A percentile compares a stretch with the other conserved stretches of the same genome.
Evolutionary conservation across 2,888 invertebrate genomes (phyloP).

Genomic region (Taphrorychus bicolor): DNA sequence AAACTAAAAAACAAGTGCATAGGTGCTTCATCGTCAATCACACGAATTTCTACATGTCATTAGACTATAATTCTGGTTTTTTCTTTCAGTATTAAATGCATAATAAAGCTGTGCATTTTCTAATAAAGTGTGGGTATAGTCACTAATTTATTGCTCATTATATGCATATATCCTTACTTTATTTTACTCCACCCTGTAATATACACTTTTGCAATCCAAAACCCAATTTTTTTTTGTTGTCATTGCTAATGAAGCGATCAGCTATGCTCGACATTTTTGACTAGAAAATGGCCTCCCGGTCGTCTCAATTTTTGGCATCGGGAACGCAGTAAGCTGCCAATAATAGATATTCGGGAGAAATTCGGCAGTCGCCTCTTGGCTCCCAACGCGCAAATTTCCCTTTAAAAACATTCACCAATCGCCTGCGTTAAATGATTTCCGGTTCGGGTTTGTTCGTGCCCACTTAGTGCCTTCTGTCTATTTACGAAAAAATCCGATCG

Average conservation of each 20-base stretch:
- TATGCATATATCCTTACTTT: too few species aligned
- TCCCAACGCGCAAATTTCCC: constrained; percentile 39
- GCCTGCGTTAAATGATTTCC: background rate
- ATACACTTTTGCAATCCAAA: too few species aligned
- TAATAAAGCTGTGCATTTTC: too few species aligned
- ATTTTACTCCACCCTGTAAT: too few species aligned
- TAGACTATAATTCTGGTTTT: too few species aligned
- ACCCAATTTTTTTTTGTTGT: too few species aligned
- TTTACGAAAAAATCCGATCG: background rate
- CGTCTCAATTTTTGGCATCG: constrained; percentile 36
- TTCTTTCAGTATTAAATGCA: too few species aligned
- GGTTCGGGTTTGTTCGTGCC: background rate
- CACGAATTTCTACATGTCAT: too few species aligned
- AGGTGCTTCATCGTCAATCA: too few species aligned
- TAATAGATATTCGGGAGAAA: constrained; percentile 38
- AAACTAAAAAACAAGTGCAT: too few species aligned
- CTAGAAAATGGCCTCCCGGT: constrained; percentile 6
- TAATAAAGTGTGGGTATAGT: too few species aligned
- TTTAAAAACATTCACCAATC: constrained; percentile 18
- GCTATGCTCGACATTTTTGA: background rate
- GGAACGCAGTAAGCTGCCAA: constrained; percentile 25
- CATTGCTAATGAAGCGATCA: background rate
- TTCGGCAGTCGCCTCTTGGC: constrained; percentile 39
- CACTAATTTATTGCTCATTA: too few species aligned
- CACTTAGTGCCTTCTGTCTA: background rate